Evolutionary conservation across 1,140 invertebrate species (phyloP), one percentile per base, ranked within the genome.

Genomic region (Pachyrhynchus sulphureomaculatus): DNA sequence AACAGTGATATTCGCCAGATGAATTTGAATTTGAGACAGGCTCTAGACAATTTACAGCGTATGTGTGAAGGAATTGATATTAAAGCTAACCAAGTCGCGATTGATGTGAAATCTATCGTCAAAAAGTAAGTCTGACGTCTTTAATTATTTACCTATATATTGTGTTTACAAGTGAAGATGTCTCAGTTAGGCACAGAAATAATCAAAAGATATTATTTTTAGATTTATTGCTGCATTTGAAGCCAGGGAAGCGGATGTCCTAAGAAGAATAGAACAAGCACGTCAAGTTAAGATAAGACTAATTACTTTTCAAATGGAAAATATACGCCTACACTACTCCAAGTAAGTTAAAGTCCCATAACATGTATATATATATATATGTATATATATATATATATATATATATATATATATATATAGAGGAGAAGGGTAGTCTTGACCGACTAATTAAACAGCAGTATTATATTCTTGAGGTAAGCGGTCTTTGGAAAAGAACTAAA

Each of bases 241-340:
- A 78, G 87, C 90, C 67, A 81, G 92, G 9, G 89, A 94, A 71
- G 83, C 85, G 39, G 88, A 91, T 66, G 78, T 96, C 1, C 74
- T 95, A 15, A 82, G 83, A 44, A 84, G 84, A 69, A 86, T 95
- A 4, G 90, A 93, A 68, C 88, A 87, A 71, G 84, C 90, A 64
- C 82, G 88, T 13, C 80, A 85, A 61, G 79, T 84, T 6, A 93
- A 92, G 75, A 78, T 86, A 58, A 83, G 83, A 67, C 81, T 86
- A 4, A 74, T 94, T 29, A 83, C 86, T 62, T 82, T 85, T 59
- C 89, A 91, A 76, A 84, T 88, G 75, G 86, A 89, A 44, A 85
- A 85, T 6, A 70, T 92, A 1, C 80, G 81, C 1, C 13, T 13
- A 1, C 18, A 26, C 23, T 48, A 48, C 24, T 37, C 42, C 2